Base-by-base conservation (phyloP, 1,140 invertebrate species). In the Argopecten irradians region DNA sequence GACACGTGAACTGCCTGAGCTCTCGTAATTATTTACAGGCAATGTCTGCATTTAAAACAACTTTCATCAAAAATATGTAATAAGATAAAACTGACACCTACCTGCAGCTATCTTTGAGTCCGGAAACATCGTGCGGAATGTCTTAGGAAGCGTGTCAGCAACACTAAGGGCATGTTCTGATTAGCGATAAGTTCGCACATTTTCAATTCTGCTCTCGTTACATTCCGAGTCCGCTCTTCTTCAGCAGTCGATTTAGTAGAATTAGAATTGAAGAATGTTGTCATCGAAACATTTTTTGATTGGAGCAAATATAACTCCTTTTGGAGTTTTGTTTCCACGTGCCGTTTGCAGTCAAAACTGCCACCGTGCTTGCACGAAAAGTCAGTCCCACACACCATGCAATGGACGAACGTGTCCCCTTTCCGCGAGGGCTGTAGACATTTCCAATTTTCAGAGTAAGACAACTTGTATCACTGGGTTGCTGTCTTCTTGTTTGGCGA, bases 121-220 rank as follows among this genome's bases (percentile, higher is more conserved):
- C 32, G 86, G 86, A 83, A 87, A 87, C 82, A 87, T 87, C n/a
- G 83, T 28, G 11, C 83, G 82, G 35, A 87, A 87, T 33, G 82
- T 39, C 41, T 83, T 39, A 34, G 36, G 82, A 14, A 87, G 83
- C 16, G 82, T 87, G 71, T 87, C 86, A 22, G 86, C 86, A 35
- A 71, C 28, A 33, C 34, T 7, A n/a, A 86, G 28, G 19, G 86
- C 33, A 86, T 28, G 36, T 86, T 86, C 34, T 82, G 14, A 39
- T 86, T 71, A n/a, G 86, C 86, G n/a, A 86, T 86, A 35, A 86
- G 28, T 82, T 86, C 86, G 19, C 1, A 86, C 46, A 86, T 82
- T 71, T 82, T 82, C 14, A n/a, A 14, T 34, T 86, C 86, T 5
- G 86, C 86, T 82, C 86, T 71, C 11, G 86, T 86, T 22, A 86